Base-by-base conservation (phyloP, 2,113 vertebrate genomes). In the Carassius gibelio region DNA sequence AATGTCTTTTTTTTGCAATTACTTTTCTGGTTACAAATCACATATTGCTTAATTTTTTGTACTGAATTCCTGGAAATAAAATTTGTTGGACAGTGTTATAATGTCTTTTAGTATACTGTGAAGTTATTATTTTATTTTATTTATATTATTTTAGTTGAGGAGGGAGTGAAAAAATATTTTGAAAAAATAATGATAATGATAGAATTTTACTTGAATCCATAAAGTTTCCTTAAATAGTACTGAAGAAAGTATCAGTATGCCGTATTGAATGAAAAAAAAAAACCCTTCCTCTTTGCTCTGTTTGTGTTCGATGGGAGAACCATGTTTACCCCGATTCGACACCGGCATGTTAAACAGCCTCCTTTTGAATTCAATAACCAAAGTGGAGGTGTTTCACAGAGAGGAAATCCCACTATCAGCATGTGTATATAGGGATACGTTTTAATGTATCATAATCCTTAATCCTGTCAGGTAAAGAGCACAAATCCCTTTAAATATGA, bases 401-500 rank as follows among this genome's bases (percentile, higher is more conserved):
- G n/a, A 10, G 9, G 19, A 81, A 83, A 71, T 77, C 64, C 30
- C 34, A 62, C 69, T 72, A 81, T 84, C 57, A 38, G 57, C 68
- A 55, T 74, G 57, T 76, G 42, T 45, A 74, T 87, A 62, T 77
- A 21, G 36, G 68, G 82, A 87, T 87, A 87, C 66, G 75, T 81
- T 87, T 81, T 84, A 85, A 78, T 79, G 52, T 64, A 68, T 82
- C 78, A 78, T 82, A 87, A 87, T 89, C 75, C 74, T 62, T 84
- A 89, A 81, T 84, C 84, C 82, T 84, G 75, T 84, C 86, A 87
- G 80, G 76, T 84, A 84, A 86, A 75, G 64, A 80, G 57, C 48
- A 23, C 64, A 84, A 88, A 88, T 88, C 82, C 52, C 42, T 81
- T 84, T 83, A 83, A 80, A 85, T 75, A 82, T 83, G 75, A 85